Evolutionary conservation across 2,888 invertebrate genomes (phyloP).

Genomic region (Apotomis betuletana): DNA sequence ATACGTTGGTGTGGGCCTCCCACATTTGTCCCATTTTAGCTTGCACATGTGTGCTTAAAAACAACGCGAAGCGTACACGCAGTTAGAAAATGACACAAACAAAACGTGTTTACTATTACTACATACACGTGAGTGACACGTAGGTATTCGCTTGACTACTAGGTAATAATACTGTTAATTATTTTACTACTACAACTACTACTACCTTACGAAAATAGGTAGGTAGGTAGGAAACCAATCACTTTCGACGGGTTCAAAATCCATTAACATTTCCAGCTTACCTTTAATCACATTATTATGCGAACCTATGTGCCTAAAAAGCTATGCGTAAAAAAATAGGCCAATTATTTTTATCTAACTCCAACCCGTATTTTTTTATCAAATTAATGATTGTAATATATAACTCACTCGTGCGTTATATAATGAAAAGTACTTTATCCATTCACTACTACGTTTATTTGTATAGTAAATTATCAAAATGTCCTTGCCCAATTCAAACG

Average conservation of each 20-base stretch:
- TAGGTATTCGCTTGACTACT: background rate
- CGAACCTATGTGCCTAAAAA: no score
- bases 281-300: no score
- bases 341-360: slow-evolving; percentile 16
- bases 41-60: slow-evolving; percentile 60
- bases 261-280: no score
- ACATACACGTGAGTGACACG: slow-evolving; percentile 16
- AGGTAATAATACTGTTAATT: no score
- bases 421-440: slow-evolving; percentile 7
- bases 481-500: slow-evolving; percentile 13
- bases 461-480: slow-evolving; percentile 20
- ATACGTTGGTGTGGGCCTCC: slow-evolving; percentile 60
- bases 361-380: background rate
- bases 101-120: slow-evolving; percentile 44
- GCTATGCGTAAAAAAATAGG: background rate
- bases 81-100: slow-evolving; percentile 31
- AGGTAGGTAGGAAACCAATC: no score
- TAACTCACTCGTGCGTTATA: slow-evolving; percentile 1
- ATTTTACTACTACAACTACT: no score
- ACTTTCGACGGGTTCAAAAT: no score
- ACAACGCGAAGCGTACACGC: slow-evolving; percentile 30
- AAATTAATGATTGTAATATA: background rate
- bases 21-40: slow-evolving; percentile 77
- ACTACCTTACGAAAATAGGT: no score
- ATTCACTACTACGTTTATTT: slow-evolving; percentile 21